These are phyloP conservation scores for Pogonomyrmex barbatus DNA, from an alignment of 1,140 invertebrate species.

Conservation along the genomic window DNA sequence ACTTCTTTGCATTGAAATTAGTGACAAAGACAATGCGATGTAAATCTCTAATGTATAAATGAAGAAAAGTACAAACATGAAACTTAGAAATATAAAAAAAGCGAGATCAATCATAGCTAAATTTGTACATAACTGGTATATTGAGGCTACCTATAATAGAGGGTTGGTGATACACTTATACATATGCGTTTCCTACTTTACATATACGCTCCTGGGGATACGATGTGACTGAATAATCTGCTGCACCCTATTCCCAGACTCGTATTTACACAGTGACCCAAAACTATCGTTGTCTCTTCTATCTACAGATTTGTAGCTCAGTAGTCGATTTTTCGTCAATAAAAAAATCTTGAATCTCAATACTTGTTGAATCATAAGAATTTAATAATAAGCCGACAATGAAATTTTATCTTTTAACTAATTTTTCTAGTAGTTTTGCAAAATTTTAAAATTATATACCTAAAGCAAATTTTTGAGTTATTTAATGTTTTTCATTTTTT, in stretches of 20 bases:
- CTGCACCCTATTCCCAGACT: constrained; percentile 46
- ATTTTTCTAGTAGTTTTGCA: not conserved
- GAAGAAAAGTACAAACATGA: not conserved
- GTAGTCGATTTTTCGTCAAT: not conserved
- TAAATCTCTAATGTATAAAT: constrained; percentile 37
- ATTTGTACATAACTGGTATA: not conserved
- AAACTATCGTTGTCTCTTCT: constrained; percentile 32
- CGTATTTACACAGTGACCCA: constrained; percentile 52
- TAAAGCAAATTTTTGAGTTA: not conserved
- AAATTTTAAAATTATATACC: not conserved
- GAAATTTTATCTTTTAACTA: not conserved
- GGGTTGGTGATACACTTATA: constrained; percentile 29
- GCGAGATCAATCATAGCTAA: not conserved
- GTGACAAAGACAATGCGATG: constrained; percentile 12
- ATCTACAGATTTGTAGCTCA: constrained; percentile 14
- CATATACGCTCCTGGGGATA: constrained; percentile 37
- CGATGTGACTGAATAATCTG: constrained; percentile 62
- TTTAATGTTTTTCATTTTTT: not conserved
- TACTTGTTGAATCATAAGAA: not conserved
- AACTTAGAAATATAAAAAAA: constrained; percentile 8
- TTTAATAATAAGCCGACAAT: not conserved
- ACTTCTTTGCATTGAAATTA: not conserved
- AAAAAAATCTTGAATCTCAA: not conserved
- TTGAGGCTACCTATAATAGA: not conserved
- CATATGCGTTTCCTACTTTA: not conserved